Percentiles rank a stretch among this genome's conserved stretches.
phyloP scores from a whole-genome alignment of 2,888 invertebrate species.

The Tinea trinotella region DNA sequence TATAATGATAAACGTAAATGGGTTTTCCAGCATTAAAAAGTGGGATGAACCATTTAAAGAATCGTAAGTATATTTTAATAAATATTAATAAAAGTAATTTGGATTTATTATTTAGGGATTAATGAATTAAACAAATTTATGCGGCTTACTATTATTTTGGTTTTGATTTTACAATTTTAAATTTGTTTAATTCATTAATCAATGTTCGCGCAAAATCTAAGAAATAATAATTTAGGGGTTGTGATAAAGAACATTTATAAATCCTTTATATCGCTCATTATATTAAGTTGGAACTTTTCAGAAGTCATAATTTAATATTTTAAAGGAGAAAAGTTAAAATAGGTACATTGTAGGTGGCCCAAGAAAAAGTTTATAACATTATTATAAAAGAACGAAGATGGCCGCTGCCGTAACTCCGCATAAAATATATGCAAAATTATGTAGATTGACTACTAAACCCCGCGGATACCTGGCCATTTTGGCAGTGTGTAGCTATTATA shows the following conservation, averaged over 20 bases:
- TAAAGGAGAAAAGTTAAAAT: slow-evolving; percentile 11
- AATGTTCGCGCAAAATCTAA: no score
- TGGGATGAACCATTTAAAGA: no score
- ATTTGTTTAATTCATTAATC: no score
- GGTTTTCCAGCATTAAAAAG: no score
- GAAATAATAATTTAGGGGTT: no score
- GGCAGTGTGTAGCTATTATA: slow-evolving; percentile 5
- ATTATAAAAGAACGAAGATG: slow-evolving; percentile 17
- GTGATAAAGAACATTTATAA: background rate
- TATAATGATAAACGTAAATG: no score
- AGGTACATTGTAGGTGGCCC: slow-evolving; percentile 7
- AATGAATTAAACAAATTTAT: no score
- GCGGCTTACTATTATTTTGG: no score
- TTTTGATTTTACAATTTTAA: no score
- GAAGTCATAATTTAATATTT: slow-evolving; percentile 14
- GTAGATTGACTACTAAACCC: slow-evolving; percentile 12
- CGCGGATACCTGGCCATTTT: slow-evolving; percentile 14
- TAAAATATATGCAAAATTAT: slow-evolving; percentile 18
- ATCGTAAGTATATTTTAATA: no score
- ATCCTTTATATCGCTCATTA: slow-evolving; percentile 5
- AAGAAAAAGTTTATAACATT: slow-evolving; percentile 16
- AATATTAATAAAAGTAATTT: no score
- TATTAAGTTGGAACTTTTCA: slow-evolving; percentile 7
- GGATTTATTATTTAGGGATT: no score
- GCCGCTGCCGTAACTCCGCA: slow-evolving; percentile 13